These are phyloP conservation scores for Eumeta japonica DNA, from an alignment of 1,140 invertebrate genomes.

Conservation along the genomic window DNA sequence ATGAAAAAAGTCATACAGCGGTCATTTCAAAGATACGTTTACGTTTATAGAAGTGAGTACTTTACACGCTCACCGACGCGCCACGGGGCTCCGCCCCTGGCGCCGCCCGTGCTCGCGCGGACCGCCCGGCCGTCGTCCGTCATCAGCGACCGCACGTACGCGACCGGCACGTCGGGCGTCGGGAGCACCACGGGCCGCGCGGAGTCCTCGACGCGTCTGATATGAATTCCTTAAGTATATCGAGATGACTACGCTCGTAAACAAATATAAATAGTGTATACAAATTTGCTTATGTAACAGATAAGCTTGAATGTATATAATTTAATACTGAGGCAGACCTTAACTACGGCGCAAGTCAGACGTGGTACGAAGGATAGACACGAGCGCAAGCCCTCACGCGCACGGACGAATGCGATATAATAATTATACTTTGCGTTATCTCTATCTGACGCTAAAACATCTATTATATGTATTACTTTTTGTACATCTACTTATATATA, in stretches of 20 bases:
- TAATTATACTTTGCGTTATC: slow-evolving; percentile 58
- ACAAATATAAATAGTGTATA: slow-evolving; percentile 53
- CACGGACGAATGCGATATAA: slow-evolving; percentile 58
- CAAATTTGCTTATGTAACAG: slow-evolving; percentile 58
- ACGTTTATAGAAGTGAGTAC: neutral
- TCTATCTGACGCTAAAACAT: slow-evolving; percentile 58
- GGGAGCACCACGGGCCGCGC: too few species aligned
- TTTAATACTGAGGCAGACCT: slow-evolving; percentile 59
- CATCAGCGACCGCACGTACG: neutral
- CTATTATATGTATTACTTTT: slow-evolving; percentile 58
- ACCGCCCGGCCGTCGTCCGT: neutral
- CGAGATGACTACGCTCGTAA: slow-evolving; percentile 48
- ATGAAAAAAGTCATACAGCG: neutral
- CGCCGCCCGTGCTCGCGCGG: slow-evolving; percentile 26
- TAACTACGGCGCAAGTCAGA: slow-evolving; percentile 57
- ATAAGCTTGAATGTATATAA: slow-evolving; percentile 59
- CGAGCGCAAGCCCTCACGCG: slow-evolving; percentile 55
- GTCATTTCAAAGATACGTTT: neutral
- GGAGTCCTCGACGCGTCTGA: slow-evolving; percentile 48
- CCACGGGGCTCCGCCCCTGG: slow-evolving; percentile 5
- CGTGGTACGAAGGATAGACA: slow-evolving; percentile 55
- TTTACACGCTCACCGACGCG: too few species aligned
- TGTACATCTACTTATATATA: slow-evolving; percentile 58
- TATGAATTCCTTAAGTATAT: slow-evolving; percentile 51
- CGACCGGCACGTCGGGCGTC: too few species aligned